phyloP scores from a whole-genome alignment of 2,888 invertebrate species.

The Rhagonycha lutea region DNA sequence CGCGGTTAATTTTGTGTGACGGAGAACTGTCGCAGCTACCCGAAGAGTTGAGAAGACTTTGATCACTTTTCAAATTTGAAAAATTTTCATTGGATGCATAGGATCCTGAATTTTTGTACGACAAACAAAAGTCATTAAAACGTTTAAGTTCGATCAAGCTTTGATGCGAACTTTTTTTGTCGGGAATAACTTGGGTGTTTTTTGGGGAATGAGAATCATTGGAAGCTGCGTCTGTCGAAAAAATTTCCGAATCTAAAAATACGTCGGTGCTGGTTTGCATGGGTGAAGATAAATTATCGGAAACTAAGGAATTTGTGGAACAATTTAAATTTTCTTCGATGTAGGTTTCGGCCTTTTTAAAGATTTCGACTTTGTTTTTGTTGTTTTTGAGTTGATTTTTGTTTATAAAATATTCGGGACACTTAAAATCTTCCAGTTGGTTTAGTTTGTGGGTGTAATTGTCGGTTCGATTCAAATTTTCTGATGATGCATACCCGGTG shows the following conservation, averaged over 20 bases:
- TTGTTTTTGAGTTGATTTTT: conserved; percentile 28
- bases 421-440: neutral
- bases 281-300: conserved; percentile 56
- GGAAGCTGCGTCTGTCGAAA: conserved; percentile 52
- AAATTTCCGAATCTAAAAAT: conserved; percentile 54
- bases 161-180: conserved; percentile 21
- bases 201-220: conserved; percentile 56
- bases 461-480: conserved; percentile 18
- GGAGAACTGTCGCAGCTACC: conserved; percentile 60
- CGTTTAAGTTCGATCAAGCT: conserved; percentile 36
- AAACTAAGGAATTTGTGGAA: conserved; percentile 54
- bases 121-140: conserved; percentile 39
- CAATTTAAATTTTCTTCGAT: conserved; percentile 51
- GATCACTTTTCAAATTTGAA: conserved; percentile 53
- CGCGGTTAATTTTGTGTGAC: conserved; percentile 57
- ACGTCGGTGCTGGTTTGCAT: conserved; percentile 58
- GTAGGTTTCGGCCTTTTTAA: conserved; percentile 41
- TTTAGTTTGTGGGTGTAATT: conserved; percentile 9
- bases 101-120: conserved; percentile 34
- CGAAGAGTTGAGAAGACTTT: conserved; percentile 52
- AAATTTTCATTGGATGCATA: conserved; percentile 51
- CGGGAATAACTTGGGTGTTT: conserved; percentile 25
- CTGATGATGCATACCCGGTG: conserved; percentile 3
- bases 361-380: conserved; percentile 15
- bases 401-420: conserved; percentile 19